Base-by-base conservation (phyloP, 2,888 invertebrate genomes). In the Conops quadrifasciatus region DNA sequence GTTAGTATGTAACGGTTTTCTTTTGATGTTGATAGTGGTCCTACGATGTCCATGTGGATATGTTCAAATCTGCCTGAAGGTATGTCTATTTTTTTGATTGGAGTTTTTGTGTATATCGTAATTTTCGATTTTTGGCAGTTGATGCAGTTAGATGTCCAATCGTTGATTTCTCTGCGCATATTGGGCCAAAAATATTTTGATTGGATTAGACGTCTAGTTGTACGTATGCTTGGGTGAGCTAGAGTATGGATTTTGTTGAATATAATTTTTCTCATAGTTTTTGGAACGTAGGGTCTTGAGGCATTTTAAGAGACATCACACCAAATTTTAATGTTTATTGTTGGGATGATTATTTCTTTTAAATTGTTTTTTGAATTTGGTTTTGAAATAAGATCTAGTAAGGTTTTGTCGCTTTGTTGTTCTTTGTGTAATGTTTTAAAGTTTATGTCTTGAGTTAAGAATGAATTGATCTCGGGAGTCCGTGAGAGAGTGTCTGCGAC, bases 31-130 rank as follows among this genome's bases (percentile, higher is more conserved):
- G 81, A 81, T 21, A 84, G 71, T 2, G 82, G 81, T 21, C 82
- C 81, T 1, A 84, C 78, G 19, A 85, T 71, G 72, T 84, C 83
- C 5, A 83, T 71, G 62, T 82, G 81, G 5, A 84, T 73, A 60
- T 83, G 80, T n/a, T 77, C 74, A 71, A 84, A 83, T 16, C 83
- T 74, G 9, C 64, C 68, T 19, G 75, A 72, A 16, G 81, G 77
- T n/a, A 73, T 67, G 1, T 74, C 53, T 62, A 79, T 78, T 53
- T 63, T 69, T 28, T 73, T 75, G 19, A 78, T 68, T 26, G 75
- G 75, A 0, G 77, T 65, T 4, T 43, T 49, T 16, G 75, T 77
- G 73, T 82, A 82, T 7, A 80, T 72, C 1, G 73, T 60, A 0
- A 82, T 67, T 71, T 84, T 84, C 3, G 77, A 59, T 19, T 73